Evolutionary conservation across 2,797 vertebrate species (phyloP), one percentile per base, ranked within the genome.

Genomic region (Tarsius wallacei): DNA sequence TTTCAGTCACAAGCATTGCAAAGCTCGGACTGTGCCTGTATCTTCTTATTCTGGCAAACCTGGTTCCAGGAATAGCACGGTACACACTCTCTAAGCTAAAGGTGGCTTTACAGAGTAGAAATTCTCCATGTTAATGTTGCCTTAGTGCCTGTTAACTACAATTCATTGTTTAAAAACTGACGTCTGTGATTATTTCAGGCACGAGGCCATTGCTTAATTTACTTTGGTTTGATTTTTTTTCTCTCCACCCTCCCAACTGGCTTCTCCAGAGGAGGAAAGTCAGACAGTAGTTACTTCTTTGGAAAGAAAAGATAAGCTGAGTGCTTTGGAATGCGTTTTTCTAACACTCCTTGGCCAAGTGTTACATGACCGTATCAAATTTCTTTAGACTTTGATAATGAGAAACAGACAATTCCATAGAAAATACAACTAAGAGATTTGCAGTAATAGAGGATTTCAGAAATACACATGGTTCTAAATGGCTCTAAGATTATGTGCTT

Each of bases 381-480:
- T 98, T 98, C 96, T 96, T 98, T 92, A 96, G 88, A 96, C 84
- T 85, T 96, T 98, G 95, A 95, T 97, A 98, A 97, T 97, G 94
- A 98, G 97, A 98, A 98, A 96, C 93, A 98, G 97, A 97, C 97
- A 98, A 97, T 98, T 97, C 97, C 82, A 68, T 28, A 76, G 91
- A 96, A 98, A 98, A 98, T 95, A 91, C 63, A 97, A 98, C 91
- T 24, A 86, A 96, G 95, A 97, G 97, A 97, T 98, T 98, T 97
- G 76, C 90, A 89, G 93, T 97, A 97, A 97, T 97, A 97, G 93
- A 93, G 97, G 93, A 95, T 97, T 98, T 98, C 96, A 98, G 96
- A 97, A 98, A 96, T 47, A 22, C 85, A 84, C 92, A 53, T 92
- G 95, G 97, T 78, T 97, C 90, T 97, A 97, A 98, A 97, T 96